These are phyloP conservation scores for Crematogaster levior DNA, from an alignment of 2,888 invertebrate species.

Conservation along the genomic window DNA sequence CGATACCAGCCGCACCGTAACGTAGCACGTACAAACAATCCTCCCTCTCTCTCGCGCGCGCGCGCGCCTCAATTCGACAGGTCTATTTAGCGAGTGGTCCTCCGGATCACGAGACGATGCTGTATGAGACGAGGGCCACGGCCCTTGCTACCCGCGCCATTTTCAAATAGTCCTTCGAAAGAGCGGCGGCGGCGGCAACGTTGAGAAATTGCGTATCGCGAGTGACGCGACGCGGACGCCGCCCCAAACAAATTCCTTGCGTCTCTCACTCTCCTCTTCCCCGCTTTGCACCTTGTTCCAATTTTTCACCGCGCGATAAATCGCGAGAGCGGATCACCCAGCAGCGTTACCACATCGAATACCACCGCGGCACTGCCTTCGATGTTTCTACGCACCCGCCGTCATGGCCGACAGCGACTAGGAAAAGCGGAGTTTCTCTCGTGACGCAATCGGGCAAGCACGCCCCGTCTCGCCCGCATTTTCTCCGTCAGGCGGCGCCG, in stretches of 20 bases:
- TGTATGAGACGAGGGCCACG: constrained; percentile 68
- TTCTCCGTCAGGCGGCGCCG: constrained; percentile 70
- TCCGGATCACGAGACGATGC: constrained; percentile 79
- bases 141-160: constrained; percentile 73
- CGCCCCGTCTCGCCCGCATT: constrained; percentile 72
- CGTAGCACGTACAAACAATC: constrained; percentile 76
- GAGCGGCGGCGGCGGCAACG: background rate
- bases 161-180: constrained; percentile 78
- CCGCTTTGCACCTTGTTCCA: background rate
- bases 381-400: constrained; percentile 76
- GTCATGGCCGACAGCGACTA: constrained; percentile 75
- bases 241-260: background rate
- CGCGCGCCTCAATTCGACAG: background rate
- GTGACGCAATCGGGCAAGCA: constrained; percentile 80
- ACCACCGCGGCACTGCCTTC: constrained; percentile 71
- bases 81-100: constrained; percentile 72
- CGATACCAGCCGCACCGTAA: constrained; percentile 16
- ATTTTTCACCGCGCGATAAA: constrained; percentile 4
- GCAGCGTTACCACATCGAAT: constrained; percentile 33
- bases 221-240: constrained; percentile 21
- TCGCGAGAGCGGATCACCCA: constrained; percentile 24
- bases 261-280: background rate
- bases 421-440: constrained; percentile 79
- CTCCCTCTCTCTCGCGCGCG: background rate
- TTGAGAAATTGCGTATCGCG: constrained; percentile 20